phyloP scores from a whole-genome alignment of 2,113 vertebrate species.

The Tragelaphus scriptus region DNA sequence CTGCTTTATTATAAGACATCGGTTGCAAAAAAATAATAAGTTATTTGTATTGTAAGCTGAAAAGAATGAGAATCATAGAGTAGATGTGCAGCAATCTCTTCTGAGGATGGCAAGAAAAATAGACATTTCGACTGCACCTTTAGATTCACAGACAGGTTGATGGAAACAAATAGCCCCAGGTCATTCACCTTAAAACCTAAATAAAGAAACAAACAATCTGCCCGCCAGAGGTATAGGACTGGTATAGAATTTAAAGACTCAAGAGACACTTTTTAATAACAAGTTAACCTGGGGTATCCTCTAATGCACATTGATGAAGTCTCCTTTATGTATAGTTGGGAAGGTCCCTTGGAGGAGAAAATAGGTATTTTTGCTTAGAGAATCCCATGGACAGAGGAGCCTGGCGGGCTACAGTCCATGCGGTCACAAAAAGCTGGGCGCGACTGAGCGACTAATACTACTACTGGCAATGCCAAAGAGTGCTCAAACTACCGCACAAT shows the following conservation, averaged over 20 bases:
- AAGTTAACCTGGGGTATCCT: neutral
- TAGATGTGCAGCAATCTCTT: neutral
- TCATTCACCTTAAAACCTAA: neutral
- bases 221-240: neutral
- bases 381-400: neutral
- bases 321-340: neutral
- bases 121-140: neutral
- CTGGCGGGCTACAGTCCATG: neutral
- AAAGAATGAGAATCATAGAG: neutral
- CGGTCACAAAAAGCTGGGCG: neutral
- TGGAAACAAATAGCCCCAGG: neutral
- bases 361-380: neutral
- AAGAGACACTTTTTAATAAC: neutral
- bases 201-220: neutral
- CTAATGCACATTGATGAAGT: neutral
- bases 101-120: neutral
- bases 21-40: neutral
- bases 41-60: neutral
- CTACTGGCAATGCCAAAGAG: no score
- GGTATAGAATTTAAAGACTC: neutral
- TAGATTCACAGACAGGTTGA: neutral
- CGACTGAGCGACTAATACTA: neutral
- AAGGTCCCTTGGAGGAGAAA: neutral
- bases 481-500: no score
- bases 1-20: constrained; percentile 9